phyloP scores from a whole-genome alignment of 2,888 invertebrate genomes.

The Philaethria dido region DNA sequence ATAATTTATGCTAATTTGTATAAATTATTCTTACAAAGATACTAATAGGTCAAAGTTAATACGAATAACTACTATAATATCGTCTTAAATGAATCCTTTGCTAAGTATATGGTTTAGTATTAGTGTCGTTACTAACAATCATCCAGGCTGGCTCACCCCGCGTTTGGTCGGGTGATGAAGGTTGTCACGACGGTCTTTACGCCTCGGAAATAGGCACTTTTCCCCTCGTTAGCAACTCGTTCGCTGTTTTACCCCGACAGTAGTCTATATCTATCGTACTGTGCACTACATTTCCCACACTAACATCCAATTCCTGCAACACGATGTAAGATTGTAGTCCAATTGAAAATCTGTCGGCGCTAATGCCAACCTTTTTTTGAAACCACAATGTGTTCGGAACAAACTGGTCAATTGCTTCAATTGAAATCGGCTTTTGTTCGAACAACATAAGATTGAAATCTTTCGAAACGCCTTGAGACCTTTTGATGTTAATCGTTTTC shows the following conservation, averaged over 20 bases:
- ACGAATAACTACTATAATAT: not conserved
- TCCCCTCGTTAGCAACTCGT: slow-evolving; percentile 79
- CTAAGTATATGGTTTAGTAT: slow-evolving; percentile 26
- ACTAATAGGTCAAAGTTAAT: not conserved
- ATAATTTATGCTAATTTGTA: not conserved
- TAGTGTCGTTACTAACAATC: slow-evolving; percentile 30
- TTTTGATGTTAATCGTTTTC: slow-evolving; percentile 61
- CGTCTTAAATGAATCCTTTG: not conserved
- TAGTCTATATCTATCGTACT: slow-evolving; percentile 48
- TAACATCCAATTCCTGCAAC: slow-evolving; percentile 26
- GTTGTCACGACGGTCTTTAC: slow-evolving; percentile 78
- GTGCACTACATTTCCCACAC: slow-evolving; percentile 14
- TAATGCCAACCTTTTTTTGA: slow-evolving; percentile 57
- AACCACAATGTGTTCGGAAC: slow-evolving; percentile 60
- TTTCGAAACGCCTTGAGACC: slow-evolving; percentile 50
- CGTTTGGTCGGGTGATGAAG: slow-evolving; percentile 51
- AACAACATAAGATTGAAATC: slow-evolving; percentile 49
- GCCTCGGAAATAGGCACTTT: slow-evolving; percentile 82
- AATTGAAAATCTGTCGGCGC: slow-evolving; percentile 52
- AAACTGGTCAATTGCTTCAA: slow-evolving; percentile 52
- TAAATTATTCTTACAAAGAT: not conserved
- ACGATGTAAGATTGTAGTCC: slow-evolving; percentile 42
- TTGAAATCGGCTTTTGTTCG: slow-evolving; percentile 49
- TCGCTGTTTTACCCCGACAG: slow-evolving; percentile 60
- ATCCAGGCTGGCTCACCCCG: slow-evolving; percentile 31